Base-by-base conservation (phyloP, 1,140 invertebrate species). In the Platorchestia sp. region DNA sequence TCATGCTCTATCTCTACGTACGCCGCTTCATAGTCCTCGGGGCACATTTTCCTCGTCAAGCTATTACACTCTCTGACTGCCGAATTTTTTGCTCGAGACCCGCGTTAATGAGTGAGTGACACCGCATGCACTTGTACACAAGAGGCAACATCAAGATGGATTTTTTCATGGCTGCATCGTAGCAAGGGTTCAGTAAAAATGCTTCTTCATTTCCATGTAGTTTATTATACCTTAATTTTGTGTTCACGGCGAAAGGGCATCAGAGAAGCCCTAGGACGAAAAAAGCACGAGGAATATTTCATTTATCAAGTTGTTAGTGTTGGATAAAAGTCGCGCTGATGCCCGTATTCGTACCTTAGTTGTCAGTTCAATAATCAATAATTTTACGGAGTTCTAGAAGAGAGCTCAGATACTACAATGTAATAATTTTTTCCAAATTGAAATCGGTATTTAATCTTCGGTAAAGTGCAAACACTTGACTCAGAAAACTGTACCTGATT, bases 31-130 rank as follows among this genome's bases (percentile, higher is more conserved):
- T 89, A 89, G 87, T 44, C 41, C 87, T 89, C 27, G 87, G 36
- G 87, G 87, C 87, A 36, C 87, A 43, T 89, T 89, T 89, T 89
- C 87, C 42, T 43, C n/a, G 41, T 89, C 87, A 89, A 89, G 87
- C 87, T 44, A 89, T 89, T 89, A 89, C n/a, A 42, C 41, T 89
- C 87, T 42, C 5, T 89, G 87, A 36, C 41, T 42, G n/a, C 10
- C 87, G 27, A 89, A 27, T 5, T 89, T 89, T 89, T 89, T 89
- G 41, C 42, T 10, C 10, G n/a, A 44, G 87, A 89, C 87, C 27
- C 41, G 87, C 43, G 41, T 43, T 89, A 89, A 89, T 89, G 87
- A 42, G 87, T 89, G n/a, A 89, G 87, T 89, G 86, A 86, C 7
- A 36, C 7, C 14, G 53, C 14, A 10, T 89, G 87, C 5, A 41